Evolutionary conservation across 2,113 vertebrate genomes (phyloP).

Genomic region (Pogonocichla stellata): DNA sequence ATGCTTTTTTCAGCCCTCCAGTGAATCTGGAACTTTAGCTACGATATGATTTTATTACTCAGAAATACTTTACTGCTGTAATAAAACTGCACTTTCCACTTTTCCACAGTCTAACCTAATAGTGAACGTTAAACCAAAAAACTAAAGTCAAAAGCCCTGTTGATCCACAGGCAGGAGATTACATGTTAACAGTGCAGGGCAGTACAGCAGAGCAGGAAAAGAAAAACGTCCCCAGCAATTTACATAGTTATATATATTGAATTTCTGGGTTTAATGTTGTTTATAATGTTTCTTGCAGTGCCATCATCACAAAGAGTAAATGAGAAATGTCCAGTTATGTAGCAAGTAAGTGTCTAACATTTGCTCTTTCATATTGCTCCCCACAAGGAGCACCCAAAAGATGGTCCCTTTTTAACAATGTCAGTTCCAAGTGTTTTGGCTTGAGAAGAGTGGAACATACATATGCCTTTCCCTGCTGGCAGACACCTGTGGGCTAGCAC

Average conservation of each 20-base stretch:
- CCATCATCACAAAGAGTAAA: background rate
- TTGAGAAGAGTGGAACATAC: background rate
- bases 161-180: background rate
- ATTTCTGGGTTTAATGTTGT: background rate
- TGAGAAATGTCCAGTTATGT: background rate
- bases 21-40: background rate
- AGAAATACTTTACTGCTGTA: background rate
- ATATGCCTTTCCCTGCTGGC: background rate
- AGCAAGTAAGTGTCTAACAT: background rate
- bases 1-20: rapidly evolving
- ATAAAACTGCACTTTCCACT: slow-evolving; percentile 5
- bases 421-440: background rate
- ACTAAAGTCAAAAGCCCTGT: background rate
- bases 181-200: background rate
- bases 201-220: background rate
- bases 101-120: background rate
- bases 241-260: background rate
- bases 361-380: background rate
- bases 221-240: background rate
- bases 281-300: background rate
- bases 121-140: background rate
- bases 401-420: background rate
- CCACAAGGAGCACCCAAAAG: background rate
- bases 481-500: background rate
- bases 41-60: background rate